Base-by-base conservation (phyloP, 2,797 vertebrate species). In the Parambassis ranga region DNA sequence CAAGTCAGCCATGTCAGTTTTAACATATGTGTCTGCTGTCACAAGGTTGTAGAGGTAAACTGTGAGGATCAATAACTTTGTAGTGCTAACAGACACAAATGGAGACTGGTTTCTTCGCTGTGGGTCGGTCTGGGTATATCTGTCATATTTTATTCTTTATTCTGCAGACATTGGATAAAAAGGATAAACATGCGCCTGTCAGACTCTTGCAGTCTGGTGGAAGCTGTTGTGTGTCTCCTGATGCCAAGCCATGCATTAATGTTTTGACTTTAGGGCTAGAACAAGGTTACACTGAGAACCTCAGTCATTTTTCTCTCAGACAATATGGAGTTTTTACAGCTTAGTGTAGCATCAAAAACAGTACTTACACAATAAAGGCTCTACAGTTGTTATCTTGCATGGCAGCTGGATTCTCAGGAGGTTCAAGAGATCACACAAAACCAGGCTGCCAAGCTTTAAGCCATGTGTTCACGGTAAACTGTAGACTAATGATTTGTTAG, bases 61-160 rank as follows among this genome's bases (percentile, higher is more conserved):
- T 57, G 57, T 18, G 24, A 23, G 51, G 81, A 81, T 84, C 79
- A 84, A 79, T 81, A 82, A 64, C 50, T 71, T 75, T 81, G 68
- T 65, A 41, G 72, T 16, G 56, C 60, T 66, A 62, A 73, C 55
- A 77, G 68, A 60, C 69, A 58, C 69, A 78, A 71, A 75, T 59
- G 36, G 41, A 75, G 69, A 71, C 56, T 24, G 50, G 57, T 60
- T 27, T 69, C 60, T 46, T 44, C 52, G 51, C 65, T 1, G 53
- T 47, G 56, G 58, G 60, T 71, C 73, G 64, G 72, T 55, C 73
- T 1, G 1, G 56, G 60, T 53, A 7, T 39, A 75, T 68, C 67
- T 70, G 59, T 83, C 76, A 70, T 59, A 55, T 71, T 79, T 67
- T 38, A 56, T 43, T 77, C 53, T 73, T 71, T 68, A 32, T 58